Base-by-base conservation (phyloP, 2,113 vertebrate species). In the Equus quagga region DNA sequence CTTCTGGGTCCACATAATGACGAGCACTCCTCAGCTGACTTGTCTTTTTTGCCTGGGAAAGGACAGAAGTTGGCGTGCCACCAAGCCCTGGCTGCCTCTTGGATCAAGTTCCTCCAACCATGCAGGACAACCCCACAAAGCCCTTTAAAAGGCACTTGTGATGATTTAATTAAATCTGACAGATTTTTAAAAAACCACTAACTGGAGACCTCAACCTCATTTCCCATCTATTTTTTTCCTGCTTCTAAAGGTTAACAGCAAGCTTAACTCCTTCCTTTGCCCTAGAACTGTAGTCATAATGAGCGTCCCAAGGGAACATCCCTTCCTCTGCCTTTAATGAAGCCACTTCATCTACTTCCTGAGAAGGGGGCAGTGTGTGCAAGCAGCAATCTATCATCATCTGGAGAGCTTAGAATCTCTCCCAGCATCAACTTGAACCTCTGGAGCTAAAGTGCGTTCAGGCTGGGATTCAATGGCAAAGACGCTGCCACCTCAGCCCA, bases 121-220 rank as follows among this genome's bases (percentile, higher is more conserved):
- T 31, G 58, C 70, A 97, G 94, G 94, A 67, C 83, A 69, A 65
- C 62, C 97, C 96, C 94, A 97, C 96, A 88, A 91, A 97, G 96
- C 96, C 96, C 96, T 98, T 97, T 96, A 98, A 96, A 97, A 90
- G 94, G 62, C 94, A 95, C 90, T 96, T 33, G 44, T 51, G 95
- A 91, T 93, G 96, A 98, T 98, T 98, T 98, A 98, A 99, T 99
- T 98, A 97, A 97, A 98, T 91, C 84, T 96, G 98, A 98, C 98
- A 98, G 84, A 51, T 95, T 96, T 96, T 97, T 95, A 58, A 75
- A 86, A 97, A 96, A 91, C 80, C 89, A 56, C 86, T 94, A 95
- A 98, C 94, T 89, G 65, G 95, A 95, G 96, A 85, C 49, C 96
- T 96, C 90, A 94, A 95, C 97, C 97, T 97, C 92, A 91, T 94